phyloP scores from a whole-genome alignment of 2,888 invertebrate species.

The Diloba caeruleocephala region DNA sequence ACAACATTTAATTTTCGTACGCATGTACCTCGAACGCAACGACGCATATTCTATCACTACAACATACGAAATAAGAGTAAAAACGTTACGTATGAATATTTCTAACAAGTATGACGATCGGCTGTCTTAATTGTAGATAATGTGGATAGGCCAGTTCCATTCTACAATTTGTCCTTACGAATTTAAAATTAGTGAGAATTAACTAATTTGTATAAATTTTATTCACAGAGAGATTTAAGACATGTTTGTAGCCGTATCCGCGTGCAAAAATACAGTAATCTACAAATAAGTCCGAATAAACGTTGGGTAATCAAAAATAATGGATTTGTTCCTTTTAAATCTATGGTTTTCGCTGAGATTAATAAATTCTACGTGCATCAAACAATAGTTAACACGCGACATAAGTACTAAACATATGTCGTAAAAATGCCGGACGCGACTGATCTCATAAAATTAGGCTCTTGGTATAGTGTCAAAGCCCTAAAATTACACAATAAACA shows the following conservation, averaged over 20 bases:
- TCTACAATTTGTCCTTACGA: constrained; percentile 38
- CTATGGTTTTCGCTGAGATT: constrained; percentile 18
- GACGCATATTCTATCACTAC: constrained; percentile 69
- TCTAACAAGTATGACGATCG: constrained; percentile 64
- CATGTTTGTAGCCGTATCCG: constrained; percentile 18
- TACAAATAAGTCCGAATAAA: constrained; percentile 19
- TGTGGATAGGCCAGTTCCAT: constrained; percentile 59
- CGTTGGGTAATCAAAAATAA: constrained; percentile 3
- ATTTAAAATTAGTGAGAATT: constrained; percentile 34
- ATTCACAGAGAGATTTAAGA: constrained; percentile 27
- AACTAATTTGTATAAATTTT: constrained; percentile 22
- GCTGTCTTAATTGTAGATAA: constrained; percentile 45
- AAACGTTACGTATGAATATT: constrained; percentile 80
- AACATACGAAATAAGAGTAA: constrained; percentile 73
- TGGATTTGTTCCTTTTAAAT: constrained; percentile 1
- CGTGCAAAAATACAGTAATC: constrained; percentile 12
- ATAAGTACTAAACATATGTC: constrained; percentile 18
- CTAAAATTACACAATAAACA: constrained; percentile 55
- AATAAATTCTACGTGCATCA: constrained; percentile 22
- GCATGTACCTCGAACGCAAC: constrained; percentile 57
- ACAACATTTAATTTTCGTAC: constrained; percentile 33
- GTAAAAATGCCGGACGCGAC: constrained; percentile 30
- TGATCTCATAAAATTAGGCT: constrained; percentile 42
- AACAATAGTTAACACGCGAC: constrained; percentile 31
- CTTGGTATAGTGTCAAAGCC: constrained; percentile 61